These are phyloP conservation scores for Phasia obesa DNA, from an alignment of 2,888 invertebrate species.

Conservation along the genomic window DNA sequence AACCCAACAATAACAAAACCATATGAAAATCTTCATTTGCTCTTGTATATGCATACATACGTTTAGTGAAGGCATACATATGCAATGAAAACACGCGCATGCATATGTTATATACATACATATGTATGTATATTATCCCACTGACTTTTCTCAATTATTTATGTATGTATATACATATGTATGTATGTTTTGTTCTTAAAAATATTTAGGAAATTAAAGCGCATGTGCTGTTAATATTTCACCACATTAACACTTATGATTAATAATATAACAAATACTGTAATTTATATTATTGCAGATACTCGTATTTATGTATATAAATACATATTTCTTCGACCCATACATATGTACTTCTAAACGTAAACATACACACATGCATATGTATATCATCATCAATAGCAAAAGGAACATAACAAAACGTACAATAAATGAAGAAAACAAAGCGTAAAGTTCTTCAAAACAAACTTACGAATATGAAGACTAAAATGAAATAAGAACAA, in stretches of 20 bases:
- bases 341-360: not conserved
- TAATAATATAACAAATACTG: not conserved
- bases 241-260: not conserved
- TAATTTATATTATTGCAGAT: not conserved
- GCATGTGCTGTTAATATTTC: not conserved
- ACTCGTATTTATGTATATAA: not conserved
- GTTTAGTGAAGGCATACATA: too few relatives aligned
- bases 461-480: slow-evolving; percentile 56
- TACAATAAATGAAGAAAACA: slow-evolving; percentile 53
- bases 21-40: not conserved
- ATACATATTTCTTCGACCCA: not conserved
- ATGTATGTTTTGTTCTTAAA: too few relatives aligned
- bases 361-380: slow-evolving; percentile 1
- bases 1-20: slow-evolving; percentile 27
- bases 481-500: slow-evolving; percentile 50
- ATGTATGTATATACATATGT: not conserved
- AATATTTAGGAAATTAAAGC: not conserved
- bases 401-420: slow-evolving; percentile 32
- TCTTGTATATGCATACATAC: not conserved
- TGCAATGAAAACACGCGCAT: too few relatives aligned
- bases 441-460: slow-evolving; percentile 56
- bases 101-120: not conserved
- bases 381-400: slow-evolving; percentile 7
- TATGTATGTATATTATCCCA: not conserved
- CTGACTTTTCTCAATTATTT: not conserved